Conservation (phyloP, 2,113 vertebrate species). For the Oxyura jamaicensis region DNA sequence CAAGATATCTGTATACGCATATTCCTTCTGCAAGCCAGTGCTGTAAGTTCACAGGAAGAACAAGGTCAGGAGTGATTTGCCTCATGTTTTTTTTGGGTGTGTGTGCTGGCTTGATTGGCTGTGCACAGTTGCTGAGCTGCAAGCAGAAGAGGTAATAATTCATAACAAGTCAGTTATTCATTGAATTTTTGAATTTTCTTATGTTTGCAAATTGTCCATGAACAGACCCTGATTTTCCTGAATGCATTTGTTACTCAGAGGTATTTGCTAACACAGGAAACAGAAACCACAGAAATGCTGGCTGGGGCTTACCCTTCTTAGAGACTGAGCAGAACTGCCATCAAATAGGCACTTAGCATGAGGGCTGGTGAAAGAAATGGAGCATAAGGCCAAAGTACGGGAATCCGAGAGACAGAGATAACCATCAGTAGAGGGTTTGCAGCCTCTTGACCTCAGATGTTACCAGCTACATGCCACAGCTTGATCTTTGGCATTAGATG, state of each 20-base stretch:
- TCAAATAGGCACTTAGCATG: not conserved
- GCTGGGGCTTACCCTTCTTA: not conserved
- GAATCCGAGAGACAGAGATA: constrained; percentile 44
- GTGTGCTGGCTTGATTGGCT: not conserved
- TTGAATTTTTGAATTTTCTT: not conserved
- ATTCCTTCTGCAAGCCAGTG: constrained; percentile 31
- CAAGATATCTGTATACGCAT: constrained; percentile 15
- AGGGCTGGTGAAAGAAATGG: not conserved
- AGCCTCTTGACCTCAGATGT: constrained; percentile 36
- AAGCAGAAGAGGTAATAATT: not conserved
- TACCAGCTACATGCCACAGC: not conserved
- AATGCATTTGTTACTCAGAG: constrained; percentile 35
- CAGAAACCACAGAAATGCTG: constrained; percentile 36
- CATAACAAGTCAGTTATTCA: not conserved
- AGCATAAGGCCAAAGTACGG: constrained; percentile 10
- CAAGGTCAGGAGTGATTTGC: constrained; percentile 12
- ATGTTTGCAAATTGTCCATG: constrained; percentile 19
- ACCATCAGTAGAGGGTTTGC: constrained; percentile 1
- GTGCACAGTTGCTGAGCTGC: not conserved
- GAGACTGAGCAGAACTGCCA: not conserved
- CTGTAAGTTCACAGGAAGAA: constrained; percentile 52
- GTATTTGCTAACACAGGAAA: constrained; percentile 63
- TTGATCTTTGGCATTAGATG: constrained; percentile 33
- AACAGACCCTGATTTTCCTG: constrained; percentile 22
- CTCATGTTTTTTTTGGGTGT: not conserved